Conservation (phyloP, 2,113 vertebrate genomes). For the Xyliphius kryptos region DNA sequence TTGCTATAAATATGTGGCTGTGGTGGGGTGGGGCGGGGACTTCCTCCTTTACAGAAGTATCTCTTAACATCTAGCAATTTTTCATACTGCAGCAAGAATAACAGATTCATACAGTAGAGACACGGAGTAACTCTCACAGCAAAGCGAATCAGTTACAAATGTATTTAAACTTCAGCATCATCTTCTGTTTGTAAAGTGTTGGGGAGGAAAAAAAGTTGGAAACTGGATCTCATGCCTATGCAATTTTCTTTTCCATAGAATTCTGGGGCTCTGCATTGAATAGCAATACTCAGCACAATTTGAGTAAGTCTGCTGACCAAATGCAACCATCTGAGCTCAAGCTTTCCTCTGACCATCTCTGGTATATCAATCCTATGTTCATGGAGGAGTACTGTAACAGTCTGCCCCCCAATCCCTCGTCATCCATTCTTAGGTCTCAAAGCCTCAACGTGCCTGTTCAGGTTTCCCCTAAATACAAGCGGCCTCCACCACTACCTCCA, state of each 20-base stretch:
- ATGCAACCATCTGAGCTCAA: conserved; percentile 71
- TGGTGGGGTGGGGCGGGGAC: too few species aligned
- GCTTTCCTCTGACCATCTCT: conserved; percentile 64
- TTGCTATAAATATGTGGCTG: too few species aligned
- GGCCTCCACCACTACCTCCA: conserved; percentile 67
- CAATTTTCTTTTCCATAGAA: conserved; percentile 55
- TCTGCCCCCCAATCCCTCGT: conserved; percentile 35
- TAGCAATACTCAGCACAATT: conserved; percentile 43
- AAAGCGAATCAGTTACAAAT: too few species aligned
- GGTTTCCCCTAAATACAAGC: conserved; percentile 56
- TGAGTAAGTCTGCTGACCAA: conserved; percentile 31
- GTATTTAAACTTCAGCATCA: too few species aligned
- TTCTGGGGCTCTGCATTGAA: conserved; percentile 85
- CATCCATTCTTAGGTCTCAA: conserved; percentile 51
- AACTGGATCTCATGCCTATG: too few species aligned
- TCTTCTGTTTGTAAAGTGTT: too few species aligned
- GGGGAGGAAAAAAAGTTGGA: too few species aligned
- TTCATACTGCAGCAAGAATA: too few species aligned
- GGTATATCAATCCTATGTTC: conserved; percentile 84
- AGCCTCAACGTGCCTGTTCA: conserved; percentile 33
- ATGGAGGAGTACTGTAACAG: conserved; percentile 68
- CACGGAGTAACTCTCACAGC: too few species aligned
- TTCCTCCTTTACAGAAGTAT: too few species aligned
- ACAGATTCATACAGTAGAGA: too few species aligned
- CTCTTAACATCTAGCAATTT: too few species aligned